These are phyloP conservation scores for Lineus longissimus DNA, from an alignment of 1,140 invertebrate genomes.

Conservation along the genomic window DNA sequence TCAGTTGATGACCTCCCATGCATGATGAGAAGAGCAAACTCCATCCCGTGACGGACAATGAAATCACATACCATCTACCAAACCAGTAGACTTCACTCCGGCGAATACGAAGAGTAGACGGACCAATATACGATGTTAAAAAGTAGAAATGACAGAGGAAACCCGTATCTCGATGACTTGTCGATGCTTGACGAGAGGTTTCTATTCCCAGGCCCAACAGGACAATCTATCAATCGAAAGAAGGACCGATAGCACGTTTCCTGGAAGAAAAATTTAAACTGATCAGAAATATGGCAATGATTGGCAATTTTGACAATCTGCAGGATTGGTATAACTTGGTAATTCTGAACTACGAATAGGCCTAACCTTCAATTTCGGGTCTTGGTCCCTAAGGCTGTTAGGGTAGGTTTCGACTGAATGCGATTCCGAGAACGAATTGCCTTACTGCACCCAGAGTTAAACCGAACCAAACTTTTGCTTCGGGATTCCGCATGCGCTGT, in stretches of 20 bases:
- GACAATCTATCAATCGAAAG: background rate
- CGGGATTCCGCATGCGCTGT: too few species aligned
- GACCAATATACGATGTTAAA: conserved; percentile 4
- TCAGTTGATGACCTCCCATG: too few species aligned
- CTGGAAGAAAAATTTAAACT: background rate
- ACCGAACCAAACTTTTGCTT: too few species aligned
- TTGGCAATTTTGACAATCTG: background rate
- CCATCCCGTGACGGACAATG: too few species aligned
- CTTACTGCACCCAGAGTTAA: too few species aligned
- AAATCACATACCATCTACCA: too few species aligned
- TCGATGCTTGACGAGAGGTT: background rate
- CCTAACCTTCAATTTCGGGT: too few species aligned
- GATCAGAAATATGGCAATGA: background rate
- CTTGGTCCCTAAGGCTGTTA: too few species aligned
- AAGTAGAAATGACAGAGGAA: background rate
- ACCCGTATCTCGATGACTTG: background rate
- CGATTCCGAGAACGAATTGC: too few species aligned
- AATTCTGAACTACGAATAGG: background rate
- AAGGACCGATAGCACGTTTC: background rate
- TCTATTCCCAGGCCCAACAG: background rate
- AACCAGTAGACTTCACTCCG: background rate
- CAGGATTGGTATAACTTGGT: background rate
- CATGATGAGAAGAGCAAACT: too few species aligned
- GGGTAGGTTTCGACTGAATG: too few species aligned
- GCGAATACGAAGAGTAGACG: background rate